Percentiles rank a stretch among this genome's conserved stretches.
Evolutionary conservation across 2,797 vertebrate genomes (phyloP).

Genomic region (Sebastes kiyomatsui): DNA sequence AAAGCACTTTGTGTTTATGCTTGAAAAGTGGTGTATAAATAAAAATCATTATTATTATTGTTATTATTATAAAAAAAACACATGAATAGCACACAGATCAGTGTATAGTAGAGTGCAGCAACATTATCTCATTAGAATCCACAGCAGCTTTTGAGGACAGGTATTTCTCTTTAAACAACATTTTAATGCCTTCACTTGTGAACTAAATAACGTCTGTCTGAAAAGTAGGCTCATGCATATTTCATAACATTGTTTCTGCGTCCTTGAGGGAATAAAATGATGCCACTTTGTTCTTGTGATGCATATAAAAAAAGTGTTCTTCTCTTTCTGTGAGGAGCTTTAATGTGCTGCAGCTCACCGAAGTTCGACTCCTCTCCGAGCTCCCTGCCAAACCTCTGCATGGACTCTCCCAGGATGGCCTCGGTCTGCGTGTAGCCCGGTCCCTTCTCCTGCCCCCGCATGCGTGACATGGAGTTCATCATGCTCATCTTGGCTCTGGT

Average conservation of each 20-base stretch:
- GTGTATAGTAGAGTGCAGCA: not conserved
- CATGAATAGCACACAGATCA: not conserved
- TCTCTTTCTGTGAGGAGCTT: not conserved
- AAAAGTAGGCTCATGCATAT: conserved; percentile 39
- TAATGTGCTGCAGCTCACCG: conserved; percentile 81
- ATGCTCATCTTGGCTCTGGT: conserved; percentile 99
- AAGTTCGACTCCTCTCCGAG: conserved; percentile 97
- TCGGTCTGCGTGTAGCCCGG: conserved; percentile 97
- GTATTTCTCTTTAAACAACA: conserved; percentile 22
- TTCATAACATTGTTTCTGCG: conserved; percentile 9
- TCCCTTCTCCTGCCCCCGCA: conserved; percentile 96
- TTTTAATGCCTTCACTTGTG: conserved; percentile 5
- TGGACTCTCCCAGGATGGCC: conserved; percentile 91
- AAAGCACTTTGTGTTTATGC: too few species aligned
- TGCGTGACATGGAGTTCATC: conserved; percentile 99
- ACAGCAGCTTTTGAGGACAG: not conserved
- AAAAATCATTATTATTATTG: too few species aligned
- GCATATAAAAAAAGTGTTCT: not conserved
- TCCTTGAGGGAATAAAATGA: conserved; percentile 22
- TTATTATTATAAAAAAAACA: too few species aligned
- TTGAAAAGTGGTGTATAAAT: too few species aligned
- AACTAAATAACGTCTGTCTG: conserved; percentile 8
- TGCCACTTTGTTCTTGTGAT: conserved; percentile 17
- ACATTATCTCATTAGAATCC: not conserved
- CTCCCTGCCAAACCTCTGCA: conserved; percentile 95